phyloP scores from a whole-genome alignment of 2,888 invertebrate genomes.

The Aphodius sticticus region DNA sequence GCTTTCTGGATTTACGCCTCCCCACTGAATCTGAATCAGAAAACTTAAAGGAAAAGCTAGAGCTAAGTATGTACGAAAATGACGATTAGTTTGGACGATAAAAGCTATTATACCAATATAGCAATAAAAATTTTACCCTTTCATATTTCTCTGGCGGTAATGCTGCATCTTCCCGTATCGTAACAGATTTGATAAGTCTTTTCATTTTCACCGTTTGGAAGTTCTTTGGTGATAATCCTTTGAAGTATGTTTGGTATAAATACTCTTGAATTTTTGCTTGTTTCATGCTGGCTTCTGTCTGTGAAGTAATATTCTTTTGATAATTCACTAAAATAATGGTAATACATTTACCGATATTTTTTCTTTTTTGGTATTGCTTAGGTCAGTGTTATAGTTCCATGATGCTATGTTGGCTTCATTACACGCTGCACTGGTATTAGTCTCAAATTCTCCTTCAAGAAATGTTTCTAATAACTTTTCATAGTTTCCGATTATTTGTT shows the following conservation, averaged over 20 bases:
- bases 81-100: too few species aligned
- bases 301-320: not conserved
- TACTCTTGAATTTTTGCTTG: not conserved
- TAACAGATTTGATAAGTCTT: not conserved
- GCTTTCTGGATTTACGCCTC: too few species aligned
- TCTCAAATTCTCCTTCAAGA: slow-evolving; percentile 10
- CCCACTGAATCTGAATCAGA: too few species aligned
- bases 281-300: not conserved
- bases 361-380: slow-evolving; percentile 5
- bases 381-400: not conserved
- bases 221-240: slow-evolving; percentile 11
- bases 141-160: slow-evolving; percentile 5
- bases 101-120: not conserved
- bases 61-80: too few species aligned
- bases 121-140: not conserved
- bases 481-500: not conserved
- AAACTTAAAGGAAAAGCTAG: too few species aligned
- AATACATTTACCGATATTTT: not conserved
- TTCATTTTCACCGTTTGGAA: not conserved
- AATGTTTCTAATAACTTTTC: not conserved
- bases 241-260: slow-evolving; percentile 12
- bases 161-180: not conserved
- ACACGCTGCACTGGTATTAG: not conserved
- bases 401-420: not conserved
- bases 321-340: not conserved